Conservation (phyloP, 2,113 vertebrate species). For the Pluvianellus socialis region DNA sequence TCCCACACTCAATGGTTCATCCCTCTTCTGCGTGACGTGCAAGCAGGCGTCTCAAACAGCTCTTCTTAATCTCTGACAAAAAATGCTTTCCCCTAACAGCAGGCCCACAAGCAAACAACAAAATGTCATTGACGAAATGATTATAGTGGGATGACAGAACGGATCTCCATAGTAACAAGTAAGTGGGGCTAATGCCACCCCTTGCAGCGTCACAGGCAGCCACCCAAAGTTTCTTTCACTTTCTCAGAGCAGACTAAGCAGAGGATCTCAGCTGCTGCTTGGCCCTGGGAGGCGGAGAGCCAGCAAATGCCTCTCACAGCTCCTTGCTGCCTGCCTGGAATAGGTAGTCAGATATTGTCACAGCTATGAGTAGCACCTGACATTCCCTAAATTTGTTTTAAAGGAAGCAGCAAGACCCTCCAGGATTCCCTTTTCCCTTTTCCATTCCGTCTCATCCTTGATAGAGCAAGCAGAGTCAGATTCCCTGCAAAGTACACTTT, state of each 20-base stretch:
- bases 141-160: not conserved
- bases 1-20: not conserved
- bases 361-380: not conserved
- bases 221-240: not conserved
- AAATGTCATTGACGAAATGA: not conserved
- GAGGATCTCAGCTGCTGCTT: not conserved
- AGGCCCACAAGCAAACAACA: not conserved
- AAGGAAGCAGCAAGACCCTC: not conserved
- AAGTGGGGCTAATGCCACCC: not conserved
- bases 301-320: not conserved
- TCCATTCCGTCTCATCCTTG: not conserved
- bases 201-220: not conserved
- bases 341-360: not conserved
- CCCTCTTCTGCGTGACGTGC: not conserved
- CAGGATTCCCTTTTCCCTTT: not conserved
- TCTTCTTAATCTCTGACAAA: constrained; percentile 7
- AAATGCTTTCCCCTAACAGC: constrained; percentile 6
- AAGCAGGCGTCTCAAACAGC: not conserved
- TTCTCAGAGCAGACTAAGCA: not conserved
- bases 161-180: not conserved
- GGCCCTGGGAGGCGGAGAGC: not conserved
- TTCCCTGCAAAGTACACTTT: not conserved
- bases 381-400: not conserved
- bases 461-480: not conserved
- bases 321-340: not conserved